These are phyloP conservation scores for Ochropleura plecta DNA, from an alignment of 2,888 invertebrate genomes.

Conservation along the genomic window DNA sequence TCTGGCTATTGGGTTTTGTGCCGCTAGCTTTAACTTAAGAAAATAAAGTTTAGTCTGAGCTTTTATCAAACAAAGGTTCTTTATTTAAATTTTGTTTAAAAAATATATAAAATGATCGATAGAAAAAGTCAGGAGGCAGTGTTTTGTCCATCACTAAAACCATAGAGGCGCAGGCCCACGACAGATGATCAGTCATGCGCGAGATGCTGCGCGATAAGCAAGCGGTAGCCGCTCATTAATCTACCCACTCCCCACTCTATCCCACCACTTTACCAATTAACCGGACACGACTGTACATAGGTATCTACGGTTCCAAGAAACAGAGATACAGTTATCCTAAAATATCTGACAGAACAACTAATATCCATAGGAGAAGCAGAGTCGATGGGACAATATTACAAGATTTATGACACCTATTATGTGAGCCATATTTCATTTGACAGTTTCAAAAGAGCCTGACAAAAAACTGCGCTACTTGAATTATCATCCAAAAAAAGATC, in stretches of 20 bases:
- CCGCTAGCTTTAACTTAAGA: slow-evolving; percentile 1
- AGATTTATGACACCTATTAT: slow-evolving; percentile 64
- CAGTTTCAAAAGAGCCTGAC: slow-evolving; percentile 44
- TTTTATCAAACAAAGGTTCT: neutral
- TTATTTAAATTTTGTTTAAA: neutral
- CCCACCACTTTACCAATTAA: slow-evolving; percentile 87
- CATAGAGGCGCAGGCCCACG: slow-evolving; percentile 88
- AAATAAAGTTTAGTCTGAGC: neutral
- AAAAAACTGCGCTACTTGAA: slow-evolving; percentile 61
- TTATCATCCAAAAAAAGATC: slow-evolving; percentile 40
- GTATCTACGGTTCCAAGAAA: slow-evolving; percentile 80
- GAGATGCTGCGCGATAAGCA: slow-evolving; percentile 88
- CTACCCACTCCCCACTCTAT: slow-evolving; percentile 84
- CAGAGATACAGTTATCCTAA: slow-evolving; percentile 73
- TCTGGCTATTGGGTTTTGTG: slow-evolving; percentile 6
- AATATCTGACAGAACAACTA: slow-evolving; percentile 64
- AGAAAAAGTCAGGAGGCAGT: slow-evolving; percentile 56
- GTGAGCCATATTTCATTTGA: slow-evolving; percentile 54
- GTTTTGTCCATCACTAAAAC: slow-evolving; percentile 74
- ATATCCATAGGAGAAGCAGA: slow-evolving; percentile 53
- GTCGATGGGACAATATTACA: slow-evolving; percentile 63
- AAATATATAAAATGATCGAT: slow-evolving; percentile 56
- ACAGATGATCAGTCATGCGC: slow-evolving; percentile 91
- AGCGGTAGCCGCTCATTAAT: slow-evolving; percentile 90
- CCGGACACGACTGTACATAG: slow-evolving; percentile 81